Evolutionary conservation across 2,113 vertebrate species (phyloP).

Genomic region (Saccopteryx leptura): DNA sequence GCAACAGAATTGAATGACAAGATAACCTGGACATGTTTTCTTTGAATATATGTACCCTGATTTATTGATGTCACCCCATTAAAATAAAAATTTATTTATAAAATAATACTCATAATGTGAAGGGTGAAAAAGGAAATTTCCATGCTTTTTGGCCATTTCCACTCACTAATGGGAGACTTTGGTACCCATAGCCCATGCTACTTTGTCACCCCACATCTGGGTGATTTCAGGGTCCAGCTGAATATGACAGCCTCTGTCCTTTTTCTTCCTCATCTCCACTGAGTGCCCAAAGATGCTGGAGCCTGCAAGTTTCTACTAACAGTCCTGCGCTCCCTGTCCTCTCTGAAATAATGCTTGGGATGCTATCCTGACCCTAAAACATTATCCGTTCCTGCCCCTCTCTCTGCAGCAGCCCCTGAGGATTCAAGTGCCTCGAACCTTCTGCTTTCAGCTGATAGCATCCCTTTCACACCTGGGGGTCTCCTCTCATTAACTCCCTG

Average conservation of each 20-base stretch:
- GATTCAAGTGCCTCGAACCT: background rate
- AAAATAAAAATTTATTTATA: no score
- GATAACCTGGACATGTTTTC: no score
- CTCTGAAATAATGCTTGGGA: no score
- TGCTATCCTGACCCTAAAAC: accelerated
- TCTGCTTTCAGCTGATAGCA: background rate
- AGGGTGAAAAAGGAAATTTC: background rate
- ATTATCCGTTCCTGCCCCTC: background rate
- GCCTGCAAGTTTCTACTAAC: accelerated
- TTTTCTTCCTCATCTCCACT: accelerated
- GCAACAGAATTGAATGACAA: no score
- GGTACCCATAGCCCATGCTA: background rate
- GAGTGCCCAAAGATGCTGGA: no score
- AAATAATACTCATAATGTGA: background rate
- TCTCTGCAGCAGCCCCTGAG: no score
- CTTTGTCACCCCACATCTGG: background rate
- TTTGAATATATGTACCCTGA: no score
- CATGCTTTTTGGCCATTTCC: background rate
- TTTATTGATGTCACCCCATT: no score
- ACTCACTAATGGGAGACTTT: background rate
- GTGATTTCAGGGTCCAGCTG: no score
- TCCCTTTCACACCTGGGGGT: background rate
- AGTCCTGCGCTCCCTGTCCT: accelerated
- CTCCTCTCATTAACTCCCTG: background rate
- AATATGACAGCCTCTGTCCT: accelerated